phyloP scores from a whole-genome alignment of 2,888 invertebrate species.

The Gymnosoma rotundatum region DNA sequence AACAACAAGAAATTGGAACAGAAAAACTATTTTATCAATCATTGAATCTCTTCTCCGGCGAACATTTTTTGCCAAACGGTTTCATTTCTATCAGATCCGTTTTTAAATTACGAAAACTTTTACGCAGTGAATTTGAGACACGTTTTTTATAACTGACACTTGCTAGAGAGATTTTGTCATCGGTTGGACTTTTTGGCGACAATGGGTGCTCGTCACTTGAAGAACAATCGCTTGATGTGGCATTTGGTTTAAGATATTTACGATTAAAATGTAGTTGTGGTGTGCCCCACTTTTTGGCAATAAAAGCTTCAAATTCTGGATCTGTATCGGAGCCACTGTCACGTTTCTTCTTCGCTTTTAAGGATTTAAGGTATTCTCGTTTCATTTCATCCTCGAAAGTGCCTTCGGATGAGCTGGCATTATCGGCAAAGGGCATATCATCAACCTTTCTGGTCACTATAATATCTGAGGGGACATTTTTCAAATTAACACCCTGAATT shows the following conservation, averaged over 20 bases:
- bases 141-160: constrained; percentile 78
- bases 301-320: constrained; percentile 74
- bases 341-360: constrained; percentile 57
- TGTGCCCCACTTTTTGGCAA: constrained; percentile 80
- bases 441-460: constrained; percentile 78
- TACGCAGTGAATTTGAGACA: constrained; percentile 77
- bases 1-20: constrained; percentile 29
- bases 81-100: constrained; percentile 77
- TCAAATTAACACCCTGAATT: constrained; percentile 78
- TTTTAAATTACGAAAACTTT: constrained; percentile 79
- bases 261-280: constrained; percentile 80
- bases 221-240: constrained; percentile 72
- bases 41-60: constrained; percentile 71
- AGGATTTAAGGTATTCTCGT: constrained; percentile 63
- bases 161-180: constrained; percentile 77
- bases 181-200: constrained; percentile 64
- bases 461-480: constrained; percentile 77
- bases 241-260: constrained; percentile 76
- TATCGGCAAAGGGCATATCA: constrained; percentile 69
- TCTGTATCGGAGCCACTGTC: constrained; percentile 74
- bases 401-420: constrained; percentile 48
- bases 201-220: constrained; percentile 70
- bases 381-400: constrained; percentile 70
- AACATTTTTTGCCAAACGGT: constrained; percentile 76
- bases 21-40: constrained; percentile 28